Conservation (phyloP, 1,140 invertebrate species). For the Olivierus martensii region DNA sequence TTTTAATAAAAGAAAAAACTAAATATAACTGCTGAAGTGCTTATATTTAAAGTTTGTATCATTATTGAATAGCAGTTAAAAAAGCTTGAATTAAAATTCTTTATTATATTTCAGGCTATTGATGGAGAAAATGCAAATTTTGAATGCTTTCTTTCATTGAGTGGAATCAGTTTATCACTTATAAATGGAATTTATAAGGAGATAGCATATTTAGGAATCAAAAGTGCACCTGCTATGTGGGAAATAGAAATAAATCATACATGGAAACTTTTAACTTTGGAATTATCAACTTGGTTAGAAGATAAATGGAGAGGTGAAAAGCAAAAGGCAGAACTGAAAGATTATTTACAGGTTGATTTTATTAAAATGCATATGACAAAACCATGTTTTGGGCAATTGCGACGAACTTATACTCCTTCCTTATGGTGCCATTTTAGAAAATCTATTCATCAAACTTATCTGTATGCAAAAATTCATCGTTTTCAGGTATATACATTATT, state of each 20-base stretch:
- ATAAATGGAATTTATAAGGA: constrained; percentile 37
- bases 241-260: constrained; percentile 60
- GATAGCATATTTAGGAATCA: constrained; percentile 47
- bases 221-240: constrained; percentile 57
- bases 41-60: no score
- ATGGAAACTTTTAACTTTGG: constrained; percentile 60
- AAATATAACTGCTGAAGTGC: no score
- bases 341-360: constrained; percentile 58
- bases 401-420: constrained; percentile 56
- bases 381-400: constrained; percentile 63
- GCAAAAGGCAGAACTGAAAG: constrained; percentile 56
- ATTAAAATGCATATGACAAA: constrained; percentile 75
- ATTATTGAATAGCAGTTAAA: no score
- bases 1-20: no score
- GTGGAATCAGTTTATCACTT: constrained; percentile 51
- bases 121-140: constrained; percentile 52
- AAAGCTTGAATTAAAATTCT: no score
- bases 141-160: constrained; percentile 53
- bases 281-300: constrained; percentile 63
- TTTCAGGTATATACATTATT: constrained; percentile 43
- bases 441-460: constrained; percentile 48
- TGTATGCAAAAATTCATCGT: constrained; percentile 52
- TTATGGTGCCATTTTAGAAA: constrained; percentile 56
- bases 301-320: constrained; percentile 54
- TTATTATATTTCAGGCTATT: constrained; percentile 35